Percentiles rank a stretch among this genome's conserved stretches.
Evolutionary conservation across 1,140 invertebrate genomes (phyloP).

Genomic region (Bombus fervidus): DNA sequence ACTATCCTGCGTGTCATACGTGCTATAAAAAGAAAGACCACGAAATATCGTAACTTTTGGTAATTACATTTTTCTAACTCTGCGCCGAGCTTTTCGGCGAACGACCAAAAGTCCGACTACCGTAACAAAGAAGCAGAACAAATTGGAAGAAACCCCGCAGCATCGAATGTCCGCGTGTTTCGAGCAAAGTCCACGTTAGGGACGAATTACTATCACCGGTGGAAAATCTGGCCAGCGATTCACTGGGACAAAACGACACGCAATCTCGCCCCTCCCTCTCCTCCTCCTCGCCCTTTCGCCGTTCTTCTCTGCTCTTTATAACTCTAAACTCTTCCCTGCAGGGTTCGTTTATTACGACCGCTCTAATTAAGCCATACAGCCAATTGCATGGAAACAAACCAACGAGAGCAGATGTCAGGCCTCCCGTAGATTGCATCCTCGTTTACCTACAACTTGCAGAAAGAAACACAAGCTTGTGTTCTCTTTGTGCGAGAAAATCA

Average conservation of each 20-base stretch:
- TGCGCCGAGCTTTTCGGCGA: background rate
- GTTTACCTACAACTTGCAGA: background rate
- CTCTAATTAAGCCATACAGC: slow-evolving; percentile 24
- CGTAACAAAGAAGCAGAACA: background rate
- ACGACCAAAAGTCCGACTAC: background rate
- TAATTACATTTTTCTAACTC: background rate
- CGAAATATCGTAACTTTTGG: background rate
- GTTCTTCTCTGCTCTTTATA: slow-evolving; percentile 10
- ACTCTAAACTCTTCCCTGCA: background rate
- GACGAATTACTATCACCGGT: background rate
- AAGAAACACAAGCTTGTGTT: background rate
- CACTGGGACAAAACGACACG: slow-evolving; percentile 6
- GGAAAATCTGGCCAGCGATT: background rate
- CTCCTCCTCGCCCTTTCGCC: background rate
- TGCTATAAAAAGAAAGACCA: background rate
- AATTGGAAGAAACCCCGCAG: background rate
- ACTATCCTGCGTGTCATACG: no score
- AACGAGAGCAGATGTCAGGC: no score
- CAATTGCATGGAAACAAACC: background rate
- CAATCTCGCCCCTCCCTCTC: background rate
- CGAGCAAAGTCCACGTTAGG: no score
- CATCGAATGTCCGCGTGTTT: slow-evolving; percentile 2
- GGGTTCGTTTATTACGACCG: slow-evolving; percentile 15
- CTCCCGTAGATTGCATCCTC: background rate
- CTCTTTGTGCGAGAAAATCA: background rate